Evolutionary conservation across 2,797 vertebrate genomes (phyloP).

Genomic region (Fundulus diaphanus): DNA sequence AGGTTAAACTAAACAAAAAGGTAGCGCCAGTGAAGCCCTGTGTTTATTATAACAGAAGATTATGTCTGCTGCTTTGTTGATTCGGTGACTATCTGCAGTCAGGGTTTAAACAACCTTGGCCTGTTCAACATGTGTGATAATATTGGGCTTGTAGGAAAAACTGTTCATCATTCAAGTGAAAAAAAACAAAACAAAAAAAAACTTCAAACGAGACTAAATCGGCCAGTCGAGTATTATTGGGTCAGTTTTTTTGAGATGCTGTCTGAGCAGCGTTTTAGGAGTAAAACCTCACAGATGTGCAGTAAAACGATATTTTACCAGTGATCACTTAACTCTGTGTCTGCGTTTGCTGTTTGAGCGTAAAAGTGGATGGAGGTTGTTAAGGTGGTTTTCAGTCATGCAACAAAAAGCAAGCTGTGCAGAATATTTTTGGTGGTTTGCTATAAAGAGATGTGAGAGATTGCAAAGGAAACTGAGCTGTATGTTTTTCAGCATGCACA

Average conservation of each 20-base stretch:
- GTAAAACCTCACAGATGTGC: too few relatives aligned
- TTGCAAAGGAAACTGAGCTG: conserved; percentile 29
- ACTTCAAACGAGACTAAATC: neutral
- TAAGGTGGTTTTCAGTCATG: conserved; percentile 64
- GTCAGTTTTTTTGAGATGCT: neutral
- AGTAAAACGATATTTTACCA: neutral
- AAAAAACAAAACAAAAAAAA: neutral
- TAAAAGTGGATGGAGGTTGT: conserved; percentile 34
- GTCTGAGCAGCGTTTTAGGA: neutral
- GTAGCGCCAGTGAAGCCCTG: neutral
- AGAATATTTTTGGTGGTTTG: conserved; percentile 54
- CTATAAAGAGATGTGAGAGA: conserved; percentile 27
- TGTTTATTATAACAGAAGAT: neutral
- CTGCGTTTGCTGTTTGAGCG: conserved; percentile 33
- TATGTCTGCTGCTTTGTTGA: neutral
- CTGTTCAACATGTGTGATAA: neutral
- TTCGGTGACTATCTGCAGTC: too few relatives aligned
- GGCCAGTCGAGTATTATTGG: neutral
- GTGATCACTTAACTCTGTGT: conserved; percentile 5
- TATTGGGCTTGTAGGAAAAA: neutral
- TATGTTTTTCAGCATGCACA: conserved; percentile 42
- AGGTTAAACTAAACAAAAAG: neutral
- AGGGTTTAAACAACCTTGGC: too few relatives aligned
- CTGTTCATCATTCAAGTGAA: neutral
- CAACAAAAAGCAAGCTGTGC: conserved; percentile 62